phyloP scores from a whole-genome alignment of 1,140 invertebrate genomes.

The Sitobion miscanthi region DNA sequence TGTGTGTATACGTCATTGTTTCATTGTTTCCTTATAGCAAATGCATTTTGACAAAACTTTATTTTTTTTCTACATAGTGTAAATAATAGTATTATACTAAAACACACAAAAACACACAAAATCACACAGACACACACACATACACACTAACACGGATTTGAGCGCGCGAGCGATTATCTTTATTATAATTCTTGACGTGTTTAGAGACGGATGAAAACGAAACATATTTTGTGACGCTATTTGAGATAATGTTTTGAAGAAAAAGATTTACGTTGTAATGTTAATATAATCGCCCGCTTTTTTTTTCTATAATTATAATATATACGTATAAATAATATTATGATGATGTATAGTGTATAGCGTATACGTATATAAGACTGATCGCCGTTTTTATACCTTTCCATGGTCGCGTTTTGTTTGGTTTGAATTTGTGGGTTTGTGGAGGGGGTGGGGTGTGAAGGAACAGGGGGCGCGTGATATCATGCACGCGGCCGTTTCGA shows the following conservation, averaged over 20 bases:
- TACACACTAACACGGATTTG: too few relatives aligned
- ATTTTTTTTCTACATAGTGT: conserved; percentile 26
- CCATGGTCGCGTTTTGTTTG: not conserved
- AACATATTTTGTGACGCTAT: not conserved
- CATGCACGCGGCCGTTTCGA: not conserved
- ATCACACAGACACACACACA: not conserved
- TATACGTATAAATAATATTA: not conserved
- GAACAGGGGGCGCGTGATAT: not conserved
- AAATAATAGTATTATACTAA: conserved; percentile 26
- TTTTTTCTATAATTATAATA: not conserved
- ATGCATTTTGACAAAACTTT: conserved; percentile 35
- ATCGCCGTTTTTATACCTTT: not conserved
- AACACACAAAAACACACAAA: not conserved
- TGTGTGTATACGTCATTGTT: not conserved
- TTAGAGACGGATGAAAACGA: not conserved
- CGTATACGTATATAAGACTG: conserved; percentile 2
- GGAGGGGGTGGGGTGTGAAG: not conserved
- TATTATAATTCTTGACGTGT: not conserved
- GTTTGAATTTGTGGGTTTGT: not conserved
- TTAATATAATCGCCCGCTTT: not conserved
- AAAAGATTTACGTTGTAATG: not conserved
- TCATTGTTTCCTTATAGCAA: conserved; percentile 35
- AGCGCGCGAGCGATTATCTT: not conserved
- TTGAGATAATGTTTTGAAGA: not conserved
- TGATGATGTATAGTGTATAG: not conserved